Percentiles rank a stretch among this genome's conserved stretches.
phyloP scores from a whole-genome alignment of 2,888 invertebrate species.

The Neoascia interrupta region DNA sequence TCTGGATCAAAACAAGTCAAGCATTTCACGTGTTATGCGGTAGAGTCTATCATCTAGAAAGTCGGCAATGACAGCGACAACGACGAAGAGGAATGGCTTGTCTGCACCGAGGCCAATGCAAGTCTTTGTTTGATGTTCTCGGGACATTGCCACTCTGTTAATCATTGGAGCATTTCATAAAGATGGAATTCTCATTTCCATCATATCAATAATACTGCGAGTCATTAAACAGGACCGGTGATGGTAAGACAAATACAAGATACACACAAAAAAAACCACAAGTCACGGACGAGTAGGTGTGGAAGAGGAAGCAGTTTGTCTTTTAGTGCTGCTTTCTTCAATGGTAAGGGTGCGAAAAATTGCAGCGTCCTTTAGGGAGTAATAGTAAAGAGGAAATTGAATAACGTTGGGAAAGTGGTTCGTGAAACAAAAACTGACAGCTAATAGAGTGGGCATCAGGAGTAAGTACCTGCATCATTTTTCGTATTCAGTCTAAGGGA shows the following conservation, averaged over 20 bases:
- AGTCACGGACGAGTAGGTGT: slow-evolving; percentile 41
- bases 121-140: slow-evolving; percentile 58
- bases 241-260: slow-evolving; percentile 24
- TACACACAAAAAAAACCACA: slow-evolving; percentile 1
- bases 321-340: too few species aligned
- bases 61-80: neutral
- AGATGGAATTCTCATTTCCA: slow-evolving; percentile 63
- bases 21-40: slow-evolving; percentile 53
- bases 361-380: too few species aligned
- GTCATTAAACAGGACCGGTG: slow-evolving; percentile 45
- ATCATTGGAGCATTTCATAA: slow-evolving; percentile 60
- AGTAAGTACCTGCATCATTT: too few species aligned
- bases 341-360: too few species aligned
- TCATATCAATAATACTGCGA: slow-evolving; percentile 63
- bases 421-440: too few species aligned
- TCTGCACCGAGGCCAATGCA: slow-evolving; percentile 29
- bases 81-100: slow-evolving; percentile 2
- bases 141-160: slow-evolving; percentile 52
- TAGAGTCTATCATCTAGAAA: neutral
- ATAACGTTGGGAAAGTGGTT: too few species aligned
- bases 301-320: too few species aligned
- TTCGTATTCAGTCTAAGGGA: too few species aligned
- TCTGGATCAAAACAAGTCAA: slow-evolving; percentile 66
- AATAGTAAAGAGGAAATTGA: too few species aligned
- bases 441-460: too few species aligned